Evolutionary conservation across 2,113 vertebrate genomes (phyloP).

Genomic region (Macaca nemestrina): DNA sequence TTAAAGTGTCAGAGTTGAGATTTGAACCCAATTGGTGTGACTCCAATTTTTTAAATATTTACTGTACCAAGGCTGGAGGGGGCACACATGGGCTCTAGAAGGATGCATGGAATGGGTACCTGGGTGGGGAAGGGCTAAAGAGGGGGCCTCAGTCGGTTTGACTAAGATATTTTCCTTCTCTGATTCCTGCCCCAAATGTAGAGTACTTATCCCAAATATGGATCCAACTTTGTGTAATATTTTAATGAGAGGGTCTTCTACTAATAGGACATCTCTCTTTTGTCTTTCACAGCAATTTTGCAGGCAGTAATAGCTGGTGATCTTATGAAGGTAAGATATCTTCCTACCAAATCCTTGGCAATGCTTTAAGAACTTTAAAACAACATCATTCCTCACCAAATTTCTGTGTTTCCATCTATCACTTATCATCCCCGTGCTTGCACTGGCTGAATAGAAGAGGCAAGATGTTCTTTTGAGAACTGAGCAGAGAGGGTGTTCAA

Average conservation of each 20-base stretch:
- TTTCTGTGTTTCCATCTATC: not conserved
- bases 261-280: slow-evolving; percentile 77
- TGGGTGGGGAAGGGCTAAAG: not conserved
- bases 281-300: slow-evolving; percentile 86
- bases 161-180: not conserved
- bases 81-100: not conserved
- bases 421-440: not conserved
- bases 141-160: not conserved
- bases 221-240: not conserved
- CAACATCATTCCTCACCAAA: not conserved
- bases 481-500: not conserved
- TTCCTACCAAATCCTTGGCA: slow-evolving; percentile 22
- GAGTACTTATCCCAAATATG: not conserved
- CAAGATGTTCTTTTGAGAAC: not conserved
- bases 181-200: not conserved
- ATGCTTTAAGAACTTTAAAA: slow-evolving; percentile 23
- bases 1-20: not conserved
- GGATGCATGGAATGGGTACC: too few species aligned
- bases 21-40: not conserved
- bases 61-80: not conserved
- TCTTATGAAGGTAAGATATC: slow-evolving; percentile 85
- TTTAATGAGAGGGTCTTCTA: slow-evolving; percentile 51
- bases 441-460: not conserved
- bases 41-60: not conserved
- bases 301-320: slow-evolving; percentile 87